Base-by-base conservation (phyloP, 2,113 vertebrate genomes). In the Stictonetta naevosa region DNA sequence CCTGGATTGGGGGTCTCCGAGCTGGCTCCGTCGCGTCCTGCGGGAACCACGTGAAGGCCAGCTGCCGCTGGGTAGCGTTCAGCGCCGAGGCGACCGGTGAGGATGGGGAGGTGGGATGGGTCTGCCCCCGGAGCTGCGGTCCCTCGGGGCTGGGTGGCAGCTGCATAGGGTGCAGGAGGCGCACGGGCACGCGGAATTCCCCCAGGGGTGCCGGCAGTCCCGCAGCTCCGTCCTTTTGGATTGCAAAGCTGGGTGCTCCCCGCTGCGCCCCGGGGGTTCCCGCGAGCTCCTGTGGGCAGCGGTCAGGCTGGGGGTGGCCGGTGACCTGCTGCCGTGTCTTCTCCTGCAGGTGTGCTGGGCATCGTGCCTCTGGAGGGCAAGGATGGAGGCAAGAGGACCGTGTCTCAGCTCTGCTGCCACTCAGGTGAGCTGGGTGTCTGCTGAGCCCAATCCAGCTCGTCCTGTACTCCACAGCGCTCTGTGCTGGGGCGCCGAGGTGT, bases 21-120 rank as follows among this genome's bases (percentile, higher is more conserved):
- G 98, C 97, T 0, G 98, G 98, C 71, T 98, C 98, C 2, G 16
- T 97, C 26, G 12, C 97, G 3, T 98, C 98, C 73, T 98, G 96
- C 60, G 99, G 99, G 50, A 99, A 97, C 97, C 98, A 98, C 2
- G 99, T 99, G 95, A 99, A 98, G 96, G 98, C 99, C 22, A 99
- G 98, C 97, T 96, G 98, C 95, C 95, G 69, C 85, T 97, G 99
- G 83, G 97, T 99, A 4, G 98, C 98, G 2, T 99, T 99, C 96
- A 99, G 83, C 31, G 96, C 98, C 0, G 98, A 99, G 67, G 97
- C 97, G 1, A 90, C 98, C 53, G 99, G 99, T 99, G 97, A 97
- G 98, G 63, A 7, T 8, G 11, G 3, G 55, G 42, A 11, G 2
- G 2, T 22, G 52, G 66, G 26, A 5, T 60, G 48, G 53, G 12